Evolutionary conservation across 2,888 invertebrate species (phyloP).

Genomic region (Diogma glabrata): DNA sequence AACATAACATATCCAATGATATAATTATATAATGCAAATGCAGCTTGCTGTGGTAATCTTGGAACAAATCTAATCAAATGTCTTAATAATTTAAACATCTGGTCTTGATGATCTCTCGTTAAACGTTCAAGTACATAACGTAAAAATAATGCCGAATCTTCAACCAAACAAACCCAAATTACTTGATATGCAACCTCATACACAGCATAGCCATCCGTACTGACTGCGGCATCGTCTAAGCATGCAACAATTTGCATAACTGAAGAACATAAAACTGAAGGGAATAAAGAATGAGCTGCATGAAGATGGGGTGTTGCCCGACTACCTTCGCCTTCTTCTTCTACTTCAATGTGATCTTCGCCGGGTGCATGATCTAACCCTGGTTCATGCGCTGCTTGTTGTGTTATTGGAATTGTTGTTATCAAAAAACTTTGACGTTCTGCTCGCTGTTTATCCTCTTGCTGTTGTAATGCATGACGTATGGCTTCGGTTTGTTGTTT

Average conservation of each 20-base stretch:
- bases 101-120: conserved; percentile 85
- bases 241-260: conserved; percentile 90
- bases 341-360: conserved; percentile 70
- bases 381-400: conserved; percentile 94
- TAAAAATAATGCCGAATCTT: conserved; percentile 92
- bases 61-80: conserved; percentile 89
- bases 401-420: conserved; percentile 88
- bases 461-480: conserved; percentile 85
- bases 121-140: conserved; percentile 91
- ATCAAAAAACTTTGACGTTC: conserved; percentile 92
- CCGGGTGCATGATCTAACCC: conserved; percentile 71
- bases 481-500: conserved; percentile 99
- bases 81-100: conserved; percentile 85
- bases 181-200: conserved; percentile 94
- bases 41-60: conserved; percentile 90
- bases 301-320: conserved; percentile 74
- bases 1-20: conserved; percentile 99
- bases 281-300: conserved; percentile 90
- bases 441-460: conserved; percentile 90
- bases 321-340: conserved; percentile 54
- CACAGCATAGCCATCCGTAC: conserved; percentile 87
- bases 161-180: conserved; percentile 95
- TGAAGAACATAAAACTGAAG: conserved; percentile 91
- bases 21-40: conserved; percentile 96
- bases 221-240: conserved; percentile 92